A percentile compares a stretch with the other conserved stretches of the same genome.
phyloP scores from a whole-genome alignment of 1,140 invertebrate genomes.

The Zaprionus tsacasi region DNA sequence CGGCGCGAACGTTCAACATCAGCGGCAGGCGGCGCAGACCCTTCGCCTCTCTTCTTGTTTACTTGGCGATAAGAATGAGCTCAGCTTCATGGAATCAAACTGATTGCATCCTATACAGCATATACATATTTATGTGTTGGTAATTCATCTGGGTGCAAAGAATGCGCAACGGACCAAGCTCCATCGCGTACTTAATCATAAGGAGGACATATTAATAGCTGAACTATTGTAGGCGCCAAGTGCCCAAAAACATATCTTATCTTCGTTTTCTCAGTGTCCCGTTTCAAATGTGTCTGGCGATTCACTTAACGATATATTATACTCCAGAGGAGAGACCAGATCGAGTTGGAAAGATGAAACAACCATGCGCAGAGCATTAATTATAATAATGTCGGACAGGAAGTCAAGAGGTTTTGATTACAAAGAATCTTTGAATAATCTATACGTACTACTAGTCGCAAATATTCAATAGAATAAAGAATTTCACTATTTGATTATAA shows the following conservation, averaged over 20 bases:
- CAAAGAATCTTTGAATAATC: constrained; percentile 5
- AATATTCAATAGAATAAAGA: too few species aligned
- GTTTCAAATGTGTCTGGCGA: constrained; percentile 37
- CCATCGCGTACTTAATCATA: constrained; percentile 4
- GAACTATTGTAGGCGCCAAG: constrained; percentile 1
- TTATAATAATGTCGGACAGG: constrained; percentile 29
- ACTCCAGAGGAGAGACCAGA: constrained; percentile 2
- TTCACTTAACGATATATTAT: constrained; percentile 29
- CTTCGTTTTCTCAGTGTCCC: constrained; percentile 35
- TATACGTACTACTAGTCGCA: neutral
- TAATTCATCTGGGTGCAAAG: neutral
- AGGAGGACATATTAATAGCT: constrained; percentile 23
- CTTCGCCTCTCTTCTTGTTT: neutral
- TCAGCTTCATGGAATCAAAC: neutral
- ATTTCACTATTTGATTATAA: too few species aligned
- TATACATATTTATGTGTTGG: neutral
- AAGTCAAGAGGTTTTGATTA: constrained; percentile 14
- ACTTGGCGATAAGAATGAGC: constrained; percentile 1
- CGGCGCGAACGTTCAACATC: constrained; percentile 3
- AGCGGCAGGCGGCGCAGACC: neutral
- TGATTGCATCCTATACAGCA: neutral
- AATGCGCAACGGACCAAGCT: constrained; percentile 1
- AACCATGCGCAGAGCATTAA: constrained; percentile 27
- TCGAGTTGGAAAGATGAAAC: constrained; percentile 13
- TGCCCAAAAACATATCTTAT: constrained; percentile 33